Percentiles rank a stretch among this genome's conserved stretches.
Evolutionary conservation across 2,888 invertebrate species (phyloP).

Genomic region (Lasius platythorax): DNA sequence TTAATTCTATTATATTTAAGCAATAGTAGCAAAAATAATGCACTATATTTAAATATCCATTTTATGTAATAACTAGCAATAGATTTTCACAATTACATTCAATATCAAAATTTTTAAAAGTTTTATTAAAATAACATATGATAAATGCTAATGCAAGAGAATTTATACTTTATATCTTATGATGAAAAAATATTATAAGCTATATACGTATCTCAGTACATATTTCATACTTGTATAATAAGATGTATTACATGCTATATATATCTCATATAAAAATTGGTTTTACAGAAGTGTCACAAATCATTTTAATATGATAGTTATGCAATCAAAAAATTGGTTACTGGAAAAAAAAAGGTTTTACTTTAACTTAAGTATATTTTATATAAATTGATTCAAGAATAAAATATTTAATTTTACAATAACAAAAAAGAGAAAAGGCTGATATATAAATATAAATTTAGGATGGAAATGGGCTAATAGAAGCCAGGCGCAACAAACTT

Average conservation of each 20-base stretch:
- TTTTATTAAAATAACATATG: background rate
- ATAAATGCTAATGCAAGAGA: background rate
- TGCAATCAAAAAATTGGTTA: background rate
- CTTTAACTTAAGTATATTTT: background rate
- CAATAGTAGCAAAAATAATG: conserved; percentile 43
- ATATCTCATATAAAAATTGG: conserved; percentile 8
- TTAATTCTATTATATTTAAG: conserved; percentile 4
- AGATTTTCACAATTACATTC: conserved; percentile 10
- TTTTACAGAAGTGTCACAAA: conserved; percentile 3
- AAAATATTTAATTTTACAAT: background rate
- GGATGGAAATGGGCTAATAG: too few relatives aligned
- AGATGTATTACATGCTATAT: background rate
- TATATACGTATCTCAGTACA: background rate
- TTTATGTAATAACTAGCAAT: background rate
- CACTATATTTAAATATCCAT: conserved; percentile 28
- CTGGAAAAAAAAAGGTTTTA: background rate
- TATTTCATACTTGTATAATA: background rate
- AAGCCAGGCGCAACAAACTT: too few relatives aligned
- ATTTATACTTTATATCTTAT: background rate
- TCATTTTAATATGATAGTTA: background rate
- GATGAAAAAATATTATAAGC: background rate
- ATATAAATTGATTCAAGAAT: background rate
- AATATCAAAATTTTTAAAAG: conserved; percentile 27
- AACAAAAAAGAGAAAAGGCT: background rate
- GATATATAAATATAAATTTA: background rate